Percentiles rank a stretch among this genome's conserved stretches.
Conservation (phyloP, 1,140 invertebrate genomes). For the Procambarus virginalis region DNA sequence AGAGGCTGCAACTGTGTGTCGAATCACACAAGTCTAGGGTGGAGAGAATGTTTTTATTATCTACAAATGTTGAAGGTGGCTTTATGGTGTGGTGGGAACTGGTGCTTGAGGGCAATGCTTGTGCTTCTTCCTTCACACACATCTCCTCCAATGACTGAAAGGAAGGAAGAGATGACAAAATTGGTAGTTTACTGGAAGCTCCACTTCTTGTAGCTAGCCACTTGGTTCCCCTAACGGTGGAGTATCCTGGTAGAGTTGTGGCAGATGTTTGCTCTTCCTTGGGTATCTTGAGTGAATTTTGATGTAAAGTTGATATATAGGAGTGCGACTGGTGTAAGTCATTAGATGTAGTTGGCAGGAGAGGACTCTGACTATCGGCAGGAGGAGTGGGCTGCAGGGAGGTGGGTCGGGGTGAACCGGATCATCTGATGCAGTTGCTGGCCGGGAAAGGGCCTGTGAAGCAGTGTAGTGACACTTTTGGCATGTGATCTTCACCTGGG, state of each 20-base stretch:
- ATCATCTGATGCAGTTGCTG: neutral
- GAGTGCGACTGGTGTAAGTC: neutral
- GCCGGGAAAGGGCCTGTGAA: slow-evolving; percentile 30
- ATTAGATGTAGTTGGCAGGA: neutral
- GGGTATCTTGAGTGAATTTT: neutral
- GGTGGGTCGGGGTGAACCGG: neutral
- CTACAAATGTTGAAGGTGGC: neutral
- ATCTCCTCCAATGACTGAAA: neutral
- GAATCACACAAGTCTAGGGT: neutral
- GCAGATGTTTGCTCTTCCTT: neutral
- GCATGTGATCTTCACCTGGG: slow-evolving; percentile 43
- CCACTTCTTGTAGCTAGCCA: neutral
- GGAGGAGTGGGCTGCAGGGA: neutral
- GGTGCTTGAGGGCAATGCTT: neutral
- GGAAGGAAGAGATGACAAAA: neutral
- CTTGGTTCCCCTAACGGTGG: neutral
- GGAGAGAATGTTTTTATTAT: neutral
- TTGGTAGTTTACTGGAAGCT: neutral
- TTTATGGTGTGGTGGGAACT: neutral
- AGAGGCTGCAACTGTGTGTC: neutral
- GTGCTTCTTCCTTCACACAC: neutral
- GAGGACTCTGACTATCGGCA: neutral
- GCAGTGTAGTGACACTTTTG: slow-evolving; percentile 43
- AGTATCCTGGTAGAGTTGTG: neutral
- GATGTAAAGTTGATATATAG: neutral